Evolutionary conservation across 2,113 vertebrate species (phyloP).

Genomic region (Chlorodrepanis virens): DNA sequence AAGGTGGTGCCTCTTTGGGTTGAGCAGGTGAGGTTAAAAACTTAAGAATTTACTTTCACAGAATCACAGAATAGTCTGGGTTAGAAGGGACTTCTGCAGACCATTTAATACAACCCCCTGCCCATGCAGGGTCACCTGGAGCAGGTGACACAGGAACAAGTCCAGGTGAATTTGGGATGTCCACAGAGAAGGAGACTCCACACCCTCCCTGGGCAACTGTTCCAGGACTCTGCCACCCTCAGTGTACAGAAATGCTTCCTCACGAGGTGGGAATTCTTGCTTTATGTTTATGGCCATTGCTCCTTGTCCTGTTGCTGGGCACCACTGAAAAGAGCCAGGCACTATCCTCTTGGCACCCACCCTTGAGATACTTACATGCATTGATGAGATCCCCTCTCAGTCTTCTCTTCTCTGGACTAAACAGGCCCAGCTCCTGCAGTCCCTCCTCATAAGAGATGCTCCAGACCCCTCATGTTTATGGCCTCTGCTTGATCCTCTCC

Average conservation of each 20-base stretch:
- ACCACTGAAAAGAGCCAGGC: too few relatives aligned
- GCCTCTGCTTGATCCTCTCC: neutral
- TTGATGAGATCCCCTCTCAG: neutral
- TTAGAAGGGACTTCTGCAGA: neutral
- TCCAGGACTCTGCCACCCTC: neutral
- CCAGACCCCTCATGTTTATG: neutral
- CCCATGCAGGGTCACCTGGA: neutral
- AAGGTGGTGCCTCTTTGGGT: accelerated
- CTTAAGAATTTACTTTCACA: neutral
- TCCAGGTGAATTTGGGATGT: neutral
- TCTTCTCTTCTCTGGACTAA: neutral
- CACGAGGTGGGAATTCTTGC: neutral
- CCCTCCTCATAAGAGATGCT: neutral
- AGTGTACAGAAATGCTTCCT: neutral
- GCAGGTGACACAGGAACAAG: neutral
- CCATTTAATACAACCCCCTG: neutral
- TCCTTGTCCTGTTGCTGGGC: neutral
- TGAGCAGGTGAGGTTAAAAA: neutral
- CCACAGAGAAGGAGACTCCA: neutral
- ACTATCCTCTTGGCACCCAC: neutral
- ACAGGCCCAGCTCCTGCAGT: neutral
- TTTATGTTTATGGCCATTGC: neutral
- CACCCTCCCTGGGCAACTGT: neutral
- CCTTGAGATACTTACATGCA: neutral
- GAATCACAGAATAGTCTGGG: neutral